phyloP scores from a whole-genome alignment of 2,797 vertebrate species.

The Spinibarbus caldwelli region DNA sequence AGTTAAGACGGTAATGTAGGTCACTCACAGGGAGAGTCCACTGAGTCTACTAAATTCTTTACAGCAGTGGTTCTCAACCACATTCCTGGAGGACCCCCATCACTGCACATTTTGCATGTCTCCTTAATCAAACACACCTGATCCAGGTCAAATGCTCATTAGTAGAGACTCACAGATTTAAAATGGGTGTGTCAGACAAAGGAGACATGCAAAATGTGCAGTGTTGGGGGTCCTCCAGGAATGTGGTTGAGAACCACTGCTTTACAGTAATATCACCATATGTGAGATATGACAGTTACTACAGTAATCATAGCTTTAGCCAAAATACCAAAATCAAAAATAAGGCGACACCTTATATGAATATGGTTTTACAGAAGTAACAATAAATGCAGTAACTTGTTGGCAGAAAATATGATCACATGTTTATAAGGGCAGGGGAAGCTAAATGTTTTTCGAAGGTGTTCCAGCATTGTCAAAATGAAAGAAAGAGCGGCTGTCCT shows the following conservation, averaged over 20 bases:
- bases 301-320: too few relatives aligned
- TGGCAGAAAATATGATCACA: neutral
- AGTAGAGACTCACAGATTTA: too few relatives aligned
- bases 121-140: too few relatives aligned
- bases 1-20: slow-evolving; percentile 13
- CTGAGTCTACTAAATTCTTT: neutral
- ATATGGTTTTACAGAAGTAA: neutral
- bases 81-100: too few relatives aligned
- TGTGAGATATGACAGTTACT: neutral
- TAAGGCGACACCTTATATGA: too few relatives aligned
- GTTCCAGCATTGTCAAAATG: slow-evolving; percentile 68
- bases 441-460: slow-evolving; percentile 37
- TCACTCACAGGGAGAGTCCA: slow-evolving; percentile 5
- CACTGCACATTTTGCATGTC: too few relatives aligned
- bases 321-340: neutral
- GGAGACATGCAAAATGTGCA: too few relatives aligned
- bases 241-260: too few relatives aligned
- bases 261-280: neutral
- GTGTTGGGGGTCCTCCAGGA: too few relatives aligned
- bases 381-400: neutral
- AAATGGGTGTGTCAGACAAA: too few relatives aligned
- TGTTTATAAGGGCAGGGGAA: neutral
- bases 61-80: too few relatives aligned
- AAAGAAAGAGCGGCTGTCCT: slow-evolving; percentile 67
- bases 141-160: too few relatives aligned